phyloP scores from a whole-genome alignment of 2,113 vertebrate species.

The Casuarius casuarius region DNA sequence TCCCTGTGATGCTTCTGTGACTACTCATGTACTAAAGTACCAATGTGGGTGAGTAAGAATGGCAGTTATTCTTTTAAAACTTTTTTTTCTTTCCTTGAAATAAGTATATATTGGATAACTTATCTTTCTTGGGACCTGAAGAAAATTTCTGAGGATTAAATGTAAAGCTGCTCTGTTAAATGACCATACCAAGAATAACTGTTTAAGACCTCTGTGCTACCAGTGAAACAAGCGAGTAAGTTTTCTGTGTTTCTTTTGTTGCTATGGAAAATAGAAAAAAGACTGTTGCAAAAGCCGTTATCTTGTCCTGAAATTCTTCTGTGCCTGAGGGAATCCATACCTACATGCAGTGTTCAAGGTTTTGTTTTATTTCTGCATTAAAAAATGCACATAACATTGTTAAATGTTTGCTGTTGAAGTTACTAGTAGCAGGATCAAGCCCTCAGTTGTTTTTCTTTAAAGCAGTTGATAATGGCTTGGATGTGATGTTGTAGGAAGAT shows the following conservation, averaged over 20 bases:
- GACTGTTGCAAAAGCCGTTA: background rate
- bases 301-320: slow-evolving; percentile 48
- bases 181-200: background rate
- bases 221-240: slow-evolving; percentile 40
- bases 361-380: background rate
- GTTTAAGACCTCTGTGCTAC: background rate
- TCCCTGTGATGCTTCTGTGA: background rate
- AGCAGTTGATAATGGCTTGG: slow-evolving; percentile 13
- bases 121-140: background rate
- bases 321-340: background rate
- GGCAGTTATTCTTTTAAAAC: background rate
- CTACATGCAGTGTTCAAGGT: fast-evolving
- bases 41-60: background rate
- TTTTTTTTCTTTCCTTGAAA: background rate
- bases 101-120: background rate
- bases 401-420: slow-evolving; percentile 2
- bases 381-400: background rate
- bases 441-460: slow-evolving; percentile 24
- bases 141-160: slow-evolving; percentile 24
- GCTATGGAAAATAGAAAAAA: background rate
- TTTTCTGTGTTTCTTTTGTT: slow-evolving; percentile 2
- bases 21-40: background rate
- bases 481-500: slow-evolving; percentile 45
- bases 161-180: background rate
- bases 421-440: background rate